Conservation (phyloP, 2,113 vertebrate genomes). For the Myotis lucifugus region DNA sequence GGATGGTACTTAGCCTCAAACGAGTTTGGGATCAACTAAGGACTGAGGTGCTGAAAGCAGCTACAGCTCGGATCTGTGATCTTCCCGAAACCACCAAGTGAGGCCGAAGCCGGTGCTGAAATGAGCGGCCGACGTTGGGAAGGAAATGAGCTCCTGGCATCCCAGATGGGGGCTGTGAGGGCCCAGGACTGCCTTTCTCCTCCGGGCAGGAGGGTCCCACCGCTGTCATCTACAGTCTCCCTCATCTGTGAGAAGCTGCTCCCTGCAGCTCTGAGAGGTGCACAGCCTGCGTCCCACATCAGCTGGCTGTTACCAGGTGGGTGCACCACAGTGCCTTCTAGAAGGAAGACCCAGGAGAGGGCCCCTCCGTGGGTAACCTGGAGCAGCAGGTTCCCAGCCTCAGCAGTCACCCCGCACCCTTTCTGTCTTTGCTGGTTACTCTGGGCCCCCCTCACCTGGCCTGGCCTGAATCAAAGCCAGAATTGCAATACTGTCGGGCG, state of each 20-base stretch:
- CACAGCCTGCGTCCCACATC: not conserved
- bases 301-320: not conserved
- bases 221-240: not conserved
- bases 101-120: not conserved
- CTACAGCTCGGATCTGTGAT: rapidly evolving
- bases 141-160: rapidly evolving
- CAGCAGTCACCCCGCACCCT: rapidly evolving
- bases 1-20: not conserved
- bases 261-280: not conserved
- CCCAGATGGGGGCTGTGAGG: rapidly evolving
- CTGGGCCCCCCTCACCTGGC: not conserved
- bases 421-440: not conserved
- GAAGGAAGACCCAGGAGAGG: not conserved
- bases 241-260: not conserved
- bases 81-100: not conserved
- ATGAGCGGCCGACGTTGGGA: rapidly evolving
- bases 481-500: rapidly evolving
- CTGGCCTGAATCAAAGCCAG: not conserved
- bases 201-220: not conserved
- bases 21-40: not conserved
- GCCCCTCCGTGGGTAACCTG: not conserved
- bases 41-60: not conserved
- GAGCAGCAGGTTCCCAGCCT: too few species aligned
- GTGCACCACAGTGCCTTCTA: not conserved
- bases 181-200: not conserved